Evolutionary conservation across 1,140 invertebrate genomes (phyloP).

Genomic region (Lasaia peninsularis): DNA sequence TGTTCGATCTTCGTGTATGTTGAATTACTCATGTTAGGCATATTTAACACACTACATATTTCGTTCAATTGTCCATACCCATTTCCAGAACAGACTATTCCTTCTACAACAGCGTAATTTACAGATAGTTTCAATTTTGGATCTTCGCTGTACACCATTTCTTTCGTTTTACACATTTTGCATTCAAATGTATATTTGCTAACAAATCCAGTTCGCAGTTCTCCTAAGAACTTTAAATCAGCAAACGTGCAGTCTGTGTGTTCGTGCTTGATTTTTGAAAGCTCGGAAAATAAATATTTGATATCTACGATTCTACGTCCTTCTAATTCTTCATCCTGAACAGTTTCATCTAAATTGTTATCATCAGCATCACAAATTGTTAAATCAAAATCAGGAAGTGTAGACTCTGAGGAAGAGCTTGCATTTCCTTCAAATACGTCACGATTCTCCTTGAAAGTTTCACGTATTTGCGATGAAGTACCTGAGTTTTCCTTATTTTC

Average conservation of each 20-base stretch:
- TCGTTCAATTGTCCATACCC: too few relatives aligned
- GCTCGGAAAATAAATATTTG: not conserved
- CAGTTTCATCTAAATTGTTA: not conserved
- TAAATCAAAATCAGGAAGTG: not conserved
- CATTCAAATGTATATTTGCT: not conserved
- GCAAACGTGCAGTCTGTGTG: not conserved
- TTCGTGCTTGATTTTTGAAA: constrained; percentile 4
- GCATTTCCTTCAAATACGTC: not conserved
- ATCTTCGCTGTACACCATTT: not conserved
- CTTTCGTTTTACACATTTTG: not conserved
- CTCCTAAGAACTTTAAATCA: constrained; percentile 1
- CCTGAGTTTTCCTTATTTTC: too few relatives aligned
- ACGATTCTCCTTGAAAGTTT: too few relatives aligned
- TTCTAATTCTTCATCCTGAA: not conserved
- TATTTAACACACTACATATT: too few relatives aligned
- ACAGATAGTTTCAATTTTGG: not conserved
- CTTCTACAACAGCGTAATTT: not conserved
- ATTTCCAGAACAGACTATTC: not conserved
- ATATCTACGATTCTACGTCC: constrained; percentile 5
- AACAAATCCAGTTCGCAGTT: not conserved
- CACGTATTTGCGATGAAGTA: too few relatives aligned
- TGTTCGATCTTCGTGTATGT: too few relatives aligned
- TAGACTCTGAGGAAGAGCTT: not conserved
- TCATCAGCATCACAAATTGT: not conserved
- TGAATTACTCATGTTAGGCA: too few relatives aligned